Conservation (phyloP, 2,113 vertebrate genomes). For the Zeus faber region DNA sequence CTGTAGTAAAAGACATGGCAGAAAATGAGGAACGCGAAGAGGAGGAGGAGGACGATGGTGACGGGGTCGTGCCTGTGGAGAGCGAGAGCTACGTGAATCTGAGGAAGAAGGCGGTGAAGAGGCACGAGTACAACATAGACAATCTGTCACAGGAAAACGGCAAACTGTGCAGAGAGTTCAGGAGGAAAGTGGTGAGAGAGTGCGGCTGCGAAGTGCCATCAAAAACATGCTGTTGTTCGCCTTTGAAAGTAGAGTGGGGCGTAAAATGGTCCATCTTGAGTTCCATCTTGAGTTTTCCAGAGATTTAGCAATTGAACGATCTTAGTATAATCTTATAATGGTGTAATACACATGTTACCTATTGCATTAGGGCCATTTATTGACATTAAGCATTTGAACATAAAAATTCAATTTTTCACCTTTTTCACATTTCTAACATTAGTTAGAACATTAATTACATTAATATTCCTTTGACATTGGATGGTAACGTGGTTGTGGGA, state of each 20-base stretch:
- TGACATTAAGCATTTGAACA: too few relatives aligned
- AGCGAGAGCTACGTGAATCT: slow-evolving; percentile 88
- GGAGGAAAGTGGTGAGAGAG: slow-evolving; percentile 78
- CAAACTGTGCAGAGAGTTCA: slow-evolving; percentile 85
- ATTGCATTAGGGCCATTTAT: too few relatives aligned
- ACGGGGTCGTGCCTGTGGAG: slow-evolving; percentile 75
- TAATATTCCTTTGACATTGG: too few relatives aligned
- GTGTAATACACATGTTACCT: too few relatives aligned
- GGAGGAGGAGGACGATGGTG: slow-evolving; percentile 73
- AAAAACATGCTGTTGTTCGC: not conserved
- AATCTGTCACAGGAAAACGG: slow-evolving; percentile 79
- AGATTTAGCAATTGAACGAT: too few relatives aligned
- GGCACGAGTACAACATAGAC: slow-evolving; percentile 71
- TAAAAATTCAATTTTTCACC: too few relatives aligned
- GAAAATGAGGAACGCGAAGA: slow-evolving; percentile 66
- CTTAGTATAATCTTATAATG: too few relatives aligned
- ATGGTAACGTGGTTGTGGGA: too few relatives aligned
- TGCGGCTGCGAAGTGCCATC: not conserved
- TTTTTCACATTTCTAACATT: too few relatives aligned
- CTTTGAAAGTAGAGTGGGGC: not conserved
- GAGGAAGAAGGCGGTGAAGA: slow-evolving; percentile 83
- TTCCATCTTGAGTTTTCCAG: too few relatives aligned
- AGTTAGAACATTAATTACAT: too few relatives aligned
- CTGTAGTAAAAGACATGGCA: not conserved
- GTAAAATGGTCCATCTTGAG: too few relatives aligned